Evolutionary conservation across 2,113 vertebrate genomes (phyloP), one percentile per base, ranked within the genome.

Genomic region (Tachycineta bicolor): DNA sequence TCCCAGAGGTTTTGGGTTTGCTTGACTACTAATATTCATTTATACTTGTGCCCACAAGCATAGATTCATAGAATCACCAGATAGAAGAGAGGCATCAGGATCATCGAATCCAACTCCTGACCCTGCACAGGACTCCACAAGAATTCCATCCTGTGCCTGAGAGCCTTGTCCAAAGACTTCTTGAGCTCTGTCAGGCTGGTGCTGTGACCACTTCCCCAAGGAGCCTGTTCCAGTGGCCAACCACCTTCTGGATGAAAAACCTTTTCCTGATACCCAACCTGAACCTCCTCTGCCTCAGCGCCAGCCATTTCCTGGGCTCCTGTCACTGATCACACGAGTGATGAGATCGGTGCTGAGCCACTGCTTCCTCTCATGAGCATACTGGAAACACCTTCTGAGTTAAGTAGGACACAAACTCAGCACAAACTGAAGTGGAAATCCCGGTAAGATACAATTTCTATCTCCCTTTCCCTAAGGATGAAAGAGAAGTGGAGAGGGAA

Each of bases 61-160:
- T 1, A 34, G 49, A 64, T 74, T 64, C 10, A 47, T 12, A 47
- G 49, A 74, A 74, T 28, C 14, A 28, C 28, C 0, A 2, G 28
- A 47, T 23, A 46, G 41, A 39, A 39, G 18, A 33, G 28, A 64
- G 2, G 1, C 14, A 23, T 46, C 18, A 46, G 33, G 49, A 63
- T 37, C n/a, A 83, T 10, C 0, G 0, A 49, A 5, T 49, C 20
- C 70, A 65, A 13, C 12, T 58, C 24, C 60, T 85, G 44, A 49
- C 24, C 10, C 43, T 5, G 24, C 0, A 0, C 24, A 56, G n/a
- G 29, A 25, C 52, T 50, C 16, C 14, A 24, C 31, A 59, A 34
- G 25, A 50, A 34, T 34, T 16, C 34, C 31, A 43, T 3, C 44
- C 62, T 49, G 16, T 41, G 20, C 52, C 13, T 43, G 37, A 67